phyloP scores from a whole-genome alignment of 2,888 invertebrate genomes.

The Trypoxylon attenuatum region DNA sequence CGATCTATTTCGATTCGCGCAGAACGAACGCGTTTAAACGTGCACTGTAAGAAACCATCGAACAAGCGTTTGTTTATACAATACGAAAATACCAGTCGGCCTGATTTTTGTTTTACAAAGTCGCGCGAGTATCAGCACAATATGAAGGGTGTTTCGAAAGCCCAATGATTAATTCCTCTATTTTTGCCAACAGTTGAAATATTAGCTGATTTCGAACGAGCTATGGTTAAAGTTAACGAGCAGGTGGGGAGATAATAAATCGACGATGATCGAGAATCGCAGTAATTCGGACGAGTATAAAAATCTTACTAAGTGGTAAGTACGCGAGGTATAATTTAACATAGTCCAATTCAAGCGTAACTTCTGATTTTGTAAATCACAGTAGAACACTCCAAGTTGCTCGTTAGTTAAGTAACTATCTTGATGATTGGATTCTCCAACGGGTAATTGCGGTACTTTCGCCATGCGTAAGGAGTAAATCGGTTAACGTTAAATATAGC shows the following conservation, averaged over 20 bases:
- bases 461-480: not conserved
- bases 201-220: not conserved
- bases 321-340: not conserved
- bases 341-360: no score
- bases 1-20: slow-evolving; percentile 34
- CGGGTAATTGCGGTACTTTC: slow-evolving; percentile 25
- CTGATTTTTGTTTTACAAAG: slow-evolving; percentile 9
- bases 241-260: not conserved
- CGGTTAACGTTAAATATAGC: slow-evolving; percentile 5
- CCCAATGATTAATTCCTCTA: slow-evolving; percentile 23
- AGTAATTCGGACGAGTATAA: not conserved
- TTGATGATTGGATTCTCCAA: slow-evolving; percentile 16
- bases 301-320: not conserved
- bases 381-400: no score
- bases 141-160: not conserved
- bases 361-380: no score
- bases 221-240: not conserved
- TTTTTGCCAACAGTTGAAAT: slow-evolving; percentile 16
- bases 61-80: slow-evolving; percentile 28
- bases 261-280: not conserved
- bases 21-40: slow-evolving; percentile 11
- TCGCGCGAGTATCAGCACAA: not conserved
- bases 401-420: slow-evolving; percentile 23
- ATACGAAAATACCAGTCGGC: slow-evolving; percentile 28
- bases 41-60: slow-evolving; percentile 18